Conservation (phyloP, 2,888 invertebrate species). For the Drosophila flavopinicola region DNA sequence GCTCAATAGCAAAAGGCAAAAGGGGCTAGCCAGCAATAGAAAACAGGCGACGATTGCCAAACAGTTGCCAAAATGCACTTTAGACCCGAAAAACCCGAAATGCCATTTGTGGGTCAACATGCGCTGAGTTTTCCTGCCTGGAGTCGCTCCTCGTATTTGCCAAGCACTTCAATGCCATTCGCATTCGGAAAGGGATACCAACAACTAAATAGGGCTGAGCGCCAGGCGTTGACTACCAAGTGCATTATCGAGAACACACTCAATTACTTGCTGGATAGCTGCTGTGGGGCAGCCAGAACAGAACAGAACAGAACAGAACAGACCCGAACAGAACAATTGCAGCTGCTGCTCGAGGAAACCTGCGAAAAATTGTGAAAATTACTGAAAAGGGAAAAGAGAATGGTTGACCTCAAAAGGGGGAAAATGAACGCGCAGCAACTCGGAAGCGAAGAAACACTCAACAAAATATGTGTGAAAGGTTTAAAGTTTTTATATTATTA, state of each 20-base stretch:
- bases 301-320: too few relatives aligned
- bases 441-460: slow-evolving; percentile 16
- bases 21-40: slow-evolving; percentile 2
- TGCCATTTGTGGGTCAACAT: slow-evolving; percentile 50
- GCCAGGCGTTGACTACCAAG: slow-evolving; percentile 50
- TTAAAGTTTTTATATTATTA: too few relatives aligned
- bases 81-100: slow-evolving; percentile 1
- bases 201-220: slow-evolving; percentile 34
- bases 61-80: slow-evolving; percentile 34
- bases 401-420: slow-evolving; percentile 58
- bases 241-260: slow-evolving; percentile 78
- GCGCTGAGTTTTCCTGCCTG: slow-evolving; percentile 26
- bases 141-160: slow-evolving; percentile 61
- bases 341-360: slow-evolving; percentile 33
- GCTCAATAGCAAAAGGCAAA: slow-evolving; percentile 22
- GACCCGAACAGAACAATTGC: slow-evolving; percentile 74
- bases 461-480: neutral
- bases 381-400: slow-evolving; percentile 31
- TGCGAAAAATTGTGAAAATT: slow-evolving; percentile 61
- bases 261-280: slow-evolving; percentile 63
- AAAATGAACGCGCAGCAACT: slow-evolving; percentile 18
- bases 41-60: slow-evolving; percentile 1
- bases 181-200: slow-evolving; percentile 17
- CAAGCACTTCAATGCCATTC: slow-evolving; percentile 57
- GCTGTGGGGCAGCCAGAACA: neutral